Evolutionary conservation across 2,888 invertebrate genomes (phyloP).

Genomic region (Tenthredo livida): DNA sequence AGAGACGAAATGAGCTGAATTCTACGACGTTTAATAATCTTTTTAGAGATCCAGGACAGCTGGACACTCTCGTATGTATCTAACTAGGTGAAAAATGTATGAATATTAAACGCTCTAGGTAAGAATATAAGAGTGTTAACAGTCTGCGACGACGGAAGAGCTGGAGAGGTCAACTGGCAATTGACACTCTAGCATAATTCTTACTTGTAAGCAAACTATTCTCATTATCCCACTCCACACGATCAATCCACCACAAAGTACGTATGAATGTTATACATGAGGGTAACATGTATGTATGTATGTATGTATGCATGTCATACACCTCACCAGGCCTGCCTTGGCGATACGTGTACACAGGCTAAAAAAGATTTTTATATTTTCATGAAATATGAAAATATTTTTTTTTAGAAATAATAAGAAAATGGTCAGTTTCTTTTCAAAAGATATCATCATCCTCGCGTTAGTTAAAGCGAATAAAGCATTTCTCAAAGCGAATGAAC

Average conservation of each 20-base stretch:
- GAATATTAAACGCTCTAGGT: constrained; percentile 24
- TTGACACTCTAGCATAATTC: constrained; percentile 66
- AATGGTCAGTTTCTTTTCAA: not conserved
- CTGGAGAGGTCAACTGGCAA: constrained; percentile 56
- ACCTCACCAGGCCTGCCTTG: constrained; percentile 74
- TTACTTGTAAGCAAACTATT: constrained; percentile 61
- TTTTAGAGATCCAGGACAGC: not conserved
- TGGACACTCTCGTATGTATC: not conserved
- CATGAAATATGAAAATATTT: not conserved
- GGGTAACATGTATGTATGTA: too few species aligned
- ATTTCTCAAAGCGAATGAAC: not conserved
- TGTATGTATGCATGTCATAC: not conserved
- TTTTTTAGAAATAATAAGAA: not conserved
- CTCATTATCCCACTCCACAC: constrained; percentile 60
- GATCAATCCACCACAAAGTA: constrained; percentile 36
- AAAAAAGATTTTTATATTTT: constrained; percentile 66
- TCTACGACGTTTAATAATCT: not conserved
- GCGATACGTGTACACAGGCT: constrained; percentile 74
- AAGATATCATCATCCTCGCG: not conserved
- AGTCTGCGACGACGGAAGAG: not conserved
- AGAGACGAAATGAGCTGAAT: not conserved
- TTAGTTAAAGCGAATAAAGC: not conserved
- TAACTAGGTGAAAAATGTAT: constrained; percentile 20
- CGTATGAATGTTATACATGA: not conserved
- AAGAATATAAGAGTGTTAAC: constrained; percentile 34